phyloP scores from a whole-genome alignment of 2,113 vertebrate genomes.

The Eidolon helvum region DNA sequence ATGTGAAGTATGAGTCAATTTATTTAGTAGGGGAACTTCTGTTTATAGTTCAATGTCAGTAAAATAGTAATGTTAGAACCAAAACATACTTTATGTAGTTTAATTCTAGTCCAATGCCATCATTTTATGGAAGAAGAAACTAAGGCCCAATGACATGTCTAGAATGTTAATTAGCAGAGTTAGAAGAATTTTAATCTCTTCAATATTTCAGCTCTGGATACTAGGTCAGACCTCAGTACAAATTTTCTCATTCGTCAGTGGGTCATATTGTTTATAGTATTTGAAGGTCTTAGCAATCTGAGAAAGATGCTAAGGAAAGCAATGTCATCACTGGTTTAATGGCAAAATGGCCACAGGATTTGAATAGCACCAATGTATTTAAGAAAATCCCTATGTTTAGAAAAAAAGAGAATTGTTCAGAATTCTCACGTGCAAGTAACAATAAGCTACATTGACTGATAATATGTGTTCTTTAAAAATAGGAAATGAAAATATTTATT shows the following conservation, averaged over 20 bases:
- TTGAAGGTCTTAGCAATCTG: neutral
- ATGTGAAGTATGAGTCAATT: conserved; percentile 22
- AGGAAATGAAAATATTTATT: neutral
- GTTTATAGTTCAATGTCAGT: neutral
- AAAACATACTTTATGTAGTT: neutral
- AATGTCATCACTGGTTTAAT: neutral
- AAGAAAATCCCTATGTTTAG: neutral
- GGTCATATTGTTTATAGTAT: neutral
- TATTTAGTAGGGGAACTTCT: conserved; percentile 21
- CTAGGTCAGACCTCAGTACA: neutral
- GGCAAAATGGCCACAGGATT: neutral
- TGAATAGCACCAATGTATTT: neutral
- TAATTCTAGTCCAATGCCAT: neutral
- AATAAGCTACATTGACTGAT: neutral
- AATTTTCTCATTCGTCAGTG: neutral
- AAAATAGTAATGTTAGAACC: conserved; percentile 16
- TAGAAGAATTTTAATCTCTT: neutral
- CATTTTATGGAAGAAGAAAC: neutral
- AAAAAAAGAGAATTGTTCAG: conserved; percentile 25
- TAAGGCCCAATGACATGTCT: neutral
- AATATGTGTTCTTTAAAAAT: conserved; percentile 26
- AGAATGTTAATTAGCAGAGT: neutral
- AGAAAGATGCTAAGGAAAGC: neutral
- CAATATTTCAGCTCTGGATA: neutral
- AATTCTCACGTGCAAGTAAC: neutral